Evolutionary conservation across 2,113 vertebrate species (phyloP), one percentile per base, ranked within the genome.

Genomic region (Lutjanus erythropterus): DNA sequence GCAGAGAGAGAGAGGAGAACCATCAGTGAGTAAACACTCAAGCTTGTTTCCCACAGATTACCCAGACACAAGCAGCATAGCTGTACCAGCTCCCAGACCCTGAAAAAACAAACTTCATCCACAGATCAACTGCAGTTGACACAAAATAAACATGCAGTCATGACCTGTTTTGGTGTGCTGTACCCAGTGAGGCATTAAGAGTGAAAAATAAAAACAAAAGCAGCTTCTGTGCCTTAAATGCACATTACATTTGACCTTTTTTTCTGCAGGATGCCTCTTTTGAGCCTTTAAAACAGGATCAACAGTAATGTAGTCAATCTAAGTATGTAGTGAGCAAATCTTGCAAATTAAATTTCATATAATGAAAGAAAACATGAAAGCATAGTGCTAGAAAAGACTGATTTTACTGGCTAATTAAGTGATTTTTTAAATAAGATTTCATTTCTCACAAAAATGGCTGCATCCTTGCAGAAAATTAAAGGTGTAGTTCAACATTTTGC

Each of bases 1-100:
- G 89, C n/a, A n/a, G 46, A 93, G 87, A 68, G 87, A 1, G 0
- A 65, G 19, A 74, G 29, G 41, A 83, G 4, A 81, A 27, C 23
- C 8, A 69, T 56, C 11, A 27, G 37, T 21, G 9, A 71, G 21
- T 15, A 80, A 65, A 67, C 23, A 52, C 3, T 9, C 11, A 6
- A 73, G 11, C 18, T 27, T 1, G 15, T 67, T 79, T 85, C 71
- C 70, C 73, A 81, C 47, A 70, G 41, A 71, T 44, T n/a, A 8
- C 14, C 9, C 12, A 47, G 27, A 11, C 7, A 25, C 25, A 46
- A 35, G 29, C 68, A 78, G 71, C 23, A 62, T 31, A 37, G 11
- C 33, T 8, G 5, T 9, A 21, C 4, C 14, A 47, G 66, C 31
- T 70, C 65, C 44, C 44, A 67, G 42, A 71, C 15, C 29, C 55